phyloP scores from a whole-genome alignment of 2,888 invertebrate genomes.

The Morpho deidamia region DNA sequence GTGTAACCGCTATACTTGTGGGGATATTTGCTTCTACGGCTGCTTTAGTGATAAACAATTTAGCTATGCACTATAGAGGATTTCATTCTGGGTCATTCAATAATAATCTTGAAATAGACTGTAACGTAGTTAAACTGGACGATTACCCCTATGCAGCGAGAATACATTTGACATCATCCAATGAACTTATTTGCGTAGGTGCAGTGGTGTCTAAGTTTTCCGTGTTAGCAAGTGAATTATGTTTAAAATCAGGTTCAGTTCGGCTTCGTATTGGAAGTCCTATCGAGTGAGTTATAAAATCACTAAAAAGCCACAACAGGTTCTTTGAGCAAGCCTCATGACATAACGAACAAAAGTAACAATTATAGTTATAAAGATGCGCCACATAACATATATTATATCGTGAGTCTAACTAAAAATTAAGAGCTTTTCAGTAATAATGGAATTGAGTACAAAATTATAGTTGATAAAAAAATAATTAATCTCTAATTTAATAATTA shows the following conservation, averaged over 20 bases:
- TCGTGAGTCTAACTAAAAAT: too few species aligned
- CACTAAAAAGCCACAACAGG: too few species aligned
- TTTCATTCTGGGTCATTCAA: constrained; percentile 24
- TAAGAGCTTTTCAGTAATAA: too few species aligned
- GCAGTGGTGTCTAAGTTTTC: constrained; percentile 49
- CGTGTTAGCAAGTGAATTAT: constrained; percentile 51
- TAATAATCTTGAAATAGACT: constrained; percentile 36
- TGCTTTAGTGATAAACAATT: constrained; percentile 44
- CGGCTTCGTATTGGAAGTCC: constrained; percentile 47
- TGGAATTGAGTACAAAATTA: too few species aligned
- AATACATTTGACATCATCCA: constrained; percentile 48
- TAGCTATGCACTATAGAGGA: constrained; percentile 46
- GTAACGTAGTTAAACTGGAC: constrained; percentile 48
- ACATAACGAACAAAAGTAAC: too few species aligned
- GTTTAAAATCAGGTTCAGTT: constrained; percentile 51
- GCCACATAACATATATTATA: too few species aligned
- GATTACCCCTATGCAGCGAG: constrained; percentile 50
- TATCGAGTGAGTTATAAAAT: constrained; percentile 39
- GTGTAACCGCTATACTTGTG: constrained; percentile 43
- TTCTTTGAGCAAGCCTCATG: too few species aligned
- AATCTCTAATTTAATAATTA: too few species aligned
- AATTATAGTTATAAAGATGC: too few species aligned
- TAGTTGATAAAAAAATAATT: too few species aligned
- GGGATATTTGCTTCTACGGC: constrained; percentile 47
- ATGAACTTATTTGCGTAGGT: constrained; percentile 56